Evolutionary conservation across 2,888 invertebrate species (phyloP).

Genomic region (Smittia aterrima): DNA sequence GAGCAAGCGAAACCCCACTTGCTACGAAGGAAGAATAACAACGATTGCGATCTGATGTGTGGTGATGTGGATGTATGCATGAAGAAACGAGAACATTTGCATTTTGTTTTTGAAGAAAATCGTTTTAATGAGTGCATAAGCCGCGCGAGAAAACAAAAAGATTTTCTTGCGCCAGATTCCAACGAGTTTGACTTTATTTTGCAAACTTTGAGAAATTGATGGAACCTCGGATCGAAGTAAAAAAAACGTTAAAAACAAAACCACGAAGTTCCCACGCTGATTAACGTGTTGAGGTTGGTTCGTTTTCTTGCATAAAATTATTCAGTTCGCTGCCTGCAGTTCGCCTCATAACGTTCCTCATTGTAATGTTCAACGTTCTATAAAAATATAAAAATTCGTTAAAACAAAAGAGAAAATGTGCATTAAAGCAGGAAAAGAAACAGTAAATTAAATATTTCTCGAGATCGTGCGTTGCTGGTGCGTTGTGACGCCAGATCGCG

Average conservation of each 20-base stretch:
- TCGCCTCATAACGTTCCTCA: constrained; percentile 15
- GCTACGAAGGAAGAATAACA: background rate
- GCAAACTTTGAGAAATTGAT: too few relatives aligned
- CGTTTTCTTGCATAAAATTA: constrained; percentile 4
- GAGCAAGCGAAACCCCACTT: background rate
- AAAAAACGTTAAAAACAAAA: background rate
- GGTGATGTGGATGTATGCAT: background rate
- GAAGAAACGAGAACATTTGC: background rate
- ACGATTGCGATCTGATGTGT: constrained; percentile 3
- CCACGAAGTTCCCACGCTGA: constrained; percentile 18
- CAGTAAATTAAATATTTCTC: background rate
- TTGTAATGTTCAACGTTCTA: constrained; percentile 18
- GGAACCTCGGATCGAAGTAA: too few relatives aligned
- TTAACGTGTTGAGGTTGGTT: constrained; percentile 17
- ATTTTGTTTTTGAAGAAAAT: background rate
- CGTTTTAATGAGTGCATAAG: background rate
- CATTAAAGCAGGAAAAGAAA: background rate
- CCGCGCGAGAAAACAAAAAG: too few relatives aligned
- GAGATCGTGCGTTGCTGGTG: background rate
- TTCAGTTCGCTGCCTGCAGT: background rate
- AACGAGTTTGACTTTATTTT: background rate
- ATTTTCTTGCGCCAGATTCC: background rate
- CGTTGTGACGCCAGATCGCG: background rate
- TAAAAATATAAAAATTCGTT: background rate
- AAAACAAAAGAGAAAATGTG: constrained; percentile 10